phyloP scores from a whole-genome alignment of 2,888 invertebrate genomes.

The Hypena proboscidalis region DNA sequence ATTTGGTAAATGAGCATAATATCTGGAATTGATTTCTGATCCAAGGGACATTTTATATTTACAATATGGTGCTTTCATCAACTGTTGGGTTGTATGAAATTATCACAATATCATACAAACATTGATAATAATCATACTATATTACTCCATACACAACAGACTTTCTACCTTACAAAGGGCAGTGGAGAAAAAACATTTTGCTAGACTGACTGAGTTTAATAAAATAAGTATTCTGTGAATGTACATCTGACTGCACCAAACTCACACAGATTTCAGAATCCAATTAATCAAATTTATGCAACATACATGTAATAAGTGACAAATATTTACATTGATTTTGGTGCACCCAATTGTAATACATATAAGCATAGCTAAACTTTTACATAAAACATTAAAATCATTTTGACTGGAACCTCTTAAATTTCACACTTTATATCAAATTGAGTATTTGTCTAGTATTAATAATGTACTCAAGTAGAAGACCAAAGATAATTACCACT shows the following conservation, averaged over 20 bases:
- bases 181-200: constrained; percentile 18
- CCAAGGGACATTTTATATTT: constrained; percentile 43
- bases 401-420: constrained; percentile 31
- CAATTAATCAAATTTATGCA: constrained; percentile 2
- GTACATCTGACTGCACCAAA: constrained; percentile 40
- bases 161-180: constrained; percentile 7
- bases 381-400: constrained; percentile 3
- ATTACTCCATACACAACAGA: constrained; percentile 21
- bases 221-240: constrained; percentile 2
- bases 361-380: neutral
- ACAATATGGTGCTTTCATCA: constrained; percentile 31
- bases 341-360: constrained; percentile 25
- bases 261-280: constrained; percentile 7
- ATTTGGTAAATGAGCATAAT: constrained; percentile 67
- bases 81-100: constrained; percentile 27
- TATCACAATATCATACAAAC: constrained; percentile 23
- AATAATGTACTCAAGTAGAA: constrained; percentile 42
- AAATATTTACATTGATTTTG: constrained; percentile 20
- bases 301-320: constrained; percentile 10
- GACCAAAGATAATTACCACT: constrained; percentile 51
- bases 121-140: constrained; percentile 16
- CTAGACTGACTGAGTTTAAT: constrained; percentile 13
- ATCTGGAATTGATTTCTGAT: constrained; percentile 57
- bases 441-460: constrained; percentile 62
- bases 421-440: constrained; percentile 51